These are phyloP conservation scores for Aphis gossypii DNA, from an alignment of 1,140 invertebrate species.

Conservation along the genomic window DNA sequence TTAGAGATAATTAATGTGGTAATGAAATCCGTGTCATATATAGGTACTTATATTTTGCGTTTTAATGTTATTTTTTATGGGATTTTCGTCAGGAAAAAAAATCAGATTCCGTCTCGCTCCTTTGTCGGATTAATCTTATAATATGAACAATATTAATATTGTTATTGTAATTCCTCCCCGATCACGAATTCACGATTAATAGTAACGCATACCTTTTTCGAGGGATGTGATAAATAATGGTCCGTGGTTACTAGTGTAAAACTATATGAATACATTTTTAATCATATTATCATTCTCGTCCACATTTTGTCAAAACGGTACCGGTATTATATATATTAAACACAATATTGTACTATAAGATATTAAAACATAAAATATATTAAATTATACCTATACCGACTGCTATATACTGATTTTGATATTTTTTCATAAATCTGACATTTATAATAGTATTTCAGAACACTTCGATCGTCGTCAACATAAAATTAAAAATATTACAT, in stretches of 20 bases:
- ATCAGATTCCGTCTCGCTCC: background rate
- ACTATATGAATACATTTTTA: background rate
- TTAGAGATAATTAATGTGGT: background rate
- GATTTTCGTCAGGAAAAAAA: background rate
- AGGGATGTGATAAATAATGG: background rate
- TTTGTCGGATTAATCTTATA: background rate
- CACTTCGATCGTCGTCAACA: background rate
- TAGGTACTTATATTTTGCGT: background rate
- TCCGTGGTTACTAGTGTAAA: background rate
- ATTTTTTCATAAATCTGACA: background rate
- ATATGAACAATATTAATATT: background rate
- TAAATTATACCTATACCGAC: background rate
- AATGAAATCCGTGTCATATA: background rate
- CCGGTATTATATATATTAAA: background rate
- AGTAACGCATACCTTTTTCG: background rate
- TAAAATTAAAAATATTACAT: background rate
- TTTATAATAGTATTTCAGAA: background rate
- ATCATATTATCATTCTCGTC: background rate
- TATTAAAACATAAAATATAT: background rate
- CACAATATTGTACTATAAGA: background rate
- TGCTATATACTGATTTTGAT: background rate
- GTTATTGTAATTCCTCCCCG: background rate
- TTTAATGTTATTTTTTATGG: background rate
- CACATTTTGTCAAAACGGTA: background rate
- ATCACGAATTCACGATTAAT: background rate